phyloP scores from a whole-genome alignment of 2,113 vertebrate genomes.

The Ailurus styani region DNA sequence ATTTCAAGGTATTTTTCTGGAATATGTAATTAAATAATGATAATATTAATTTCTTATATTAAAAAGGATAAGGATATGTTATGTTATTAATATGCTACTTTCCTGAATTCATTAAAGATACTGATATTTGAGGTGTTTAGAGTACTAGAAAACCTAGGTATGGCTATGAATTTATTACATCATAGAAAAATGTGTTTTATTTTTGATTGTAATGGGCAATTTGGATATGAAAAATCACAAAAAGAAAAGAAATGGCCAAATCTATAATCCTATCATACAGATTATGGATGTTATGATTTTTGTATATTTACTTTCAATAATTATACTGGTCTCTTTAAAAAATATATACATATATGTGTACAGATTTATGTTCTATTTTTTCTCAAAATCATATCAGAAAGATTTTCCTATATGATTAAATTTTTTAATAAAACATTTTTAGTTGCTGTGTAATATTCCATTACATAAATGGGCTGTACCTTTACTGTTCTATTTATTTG shows the following conservation, averaged over 20 bases:
- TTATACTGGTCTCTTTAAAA: neutral
- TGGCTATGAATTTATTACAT: neutral
- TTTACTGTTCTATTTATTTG: neutral
- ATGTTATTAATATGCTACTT: neutral
- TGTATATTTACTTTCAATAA: neutral
- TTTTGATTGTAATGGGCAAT: neutral
- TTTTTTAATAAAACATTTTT: neutral
- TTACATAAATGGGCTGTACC: neutral
- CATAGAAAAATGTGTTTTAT: neutral
- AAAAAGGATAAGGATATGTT: neutral
- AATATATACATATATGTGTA: neutral
- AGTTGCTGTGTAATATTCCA: neutral
- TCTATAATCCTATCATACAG: neutral
- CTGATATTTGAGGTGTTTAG: neutral
- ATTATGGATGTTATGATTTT: neutral
- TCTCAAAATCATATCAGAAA: neutral
- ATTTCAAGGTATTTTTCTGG: neutral
- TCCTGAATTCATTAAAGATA: neutral
- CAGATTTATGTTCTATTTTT: neutral
- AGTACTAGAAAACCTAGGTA: neutral
- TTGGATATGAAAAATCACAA: neutral
- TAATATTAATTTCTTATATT: neutral
- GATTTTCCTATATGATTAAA: neutral
- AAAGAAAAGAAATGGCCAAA: neutral
- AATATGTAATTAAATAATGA: constrained; percentile 4